These are phyloP conservation scores for Brachionus calyciflorus DNA, from an alignment of 1,140 invertebrate genomes.

Conservation along the genomic window DNA sequence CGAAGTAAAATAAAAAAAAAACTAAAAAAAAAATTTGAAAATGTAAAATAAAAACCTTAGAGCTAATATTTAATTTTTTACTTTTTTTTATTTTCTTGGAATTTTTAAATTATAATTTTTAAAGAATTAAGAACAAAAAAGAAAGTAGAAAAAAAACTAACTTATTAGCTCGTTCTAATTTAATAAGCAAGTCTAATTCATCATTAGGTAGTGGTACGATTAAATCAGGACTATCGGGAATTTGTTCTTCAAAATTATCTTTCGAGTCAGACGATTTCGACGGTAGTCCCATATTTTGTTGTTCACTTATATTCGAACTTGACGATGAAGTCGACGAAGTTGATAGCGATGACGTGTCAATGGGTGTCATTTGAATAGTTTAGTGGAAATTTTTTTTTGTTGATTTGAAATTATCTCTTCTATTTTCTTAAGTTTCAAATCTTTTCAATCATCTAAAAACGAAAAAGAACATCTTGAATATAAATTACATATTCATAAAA, in stretches of 20 bases:
- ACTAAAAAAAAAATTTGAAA: background rate
- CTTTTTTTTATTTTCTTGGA: too few relatives aligned
- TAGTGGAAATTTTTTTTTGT: too few relatives aligned
- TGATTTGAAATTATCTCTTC: background rate
- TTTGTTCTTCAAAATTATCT: background rate
- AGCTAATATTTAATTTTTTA: conserved; percentile 10
- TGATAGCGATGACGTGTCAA: conserved; percentile 20
- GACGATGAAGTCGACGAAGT: conserved; percentile 17
- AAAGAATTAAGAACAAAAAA: too few relatives aligned
- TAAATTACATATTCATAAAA: too few relatives aligned
- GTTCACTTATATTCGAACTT: background rate
- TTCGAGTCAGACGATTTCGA: background rate
- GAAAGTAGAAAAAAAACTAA: conserved; percentile 24
- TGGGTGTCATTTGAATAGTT: background rate
- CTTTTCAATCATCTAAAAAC: conserved; percentile 12
- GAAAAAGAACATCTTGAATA: too few relatives aligned
- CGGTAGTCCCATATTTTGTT: background rate
- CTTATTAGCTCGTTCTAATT: conserved; percentile 45
- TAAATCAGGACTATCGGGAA: background rate
- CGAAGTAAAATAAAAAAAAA: conserved; percentile 9
- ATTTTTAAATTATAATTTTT: conserved; percentile 5
- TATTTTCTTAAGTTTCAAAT: background rate
- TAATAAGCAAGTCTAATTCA: conserved; percentile 43
- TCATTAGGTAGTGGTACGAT: conserved; percentile 24
- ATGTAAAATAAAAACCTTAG: background rate